Base-by-base conservation (phyloP, 2,888 invertebrate genomes). In the Sarcophaga subvicina region DNA sequence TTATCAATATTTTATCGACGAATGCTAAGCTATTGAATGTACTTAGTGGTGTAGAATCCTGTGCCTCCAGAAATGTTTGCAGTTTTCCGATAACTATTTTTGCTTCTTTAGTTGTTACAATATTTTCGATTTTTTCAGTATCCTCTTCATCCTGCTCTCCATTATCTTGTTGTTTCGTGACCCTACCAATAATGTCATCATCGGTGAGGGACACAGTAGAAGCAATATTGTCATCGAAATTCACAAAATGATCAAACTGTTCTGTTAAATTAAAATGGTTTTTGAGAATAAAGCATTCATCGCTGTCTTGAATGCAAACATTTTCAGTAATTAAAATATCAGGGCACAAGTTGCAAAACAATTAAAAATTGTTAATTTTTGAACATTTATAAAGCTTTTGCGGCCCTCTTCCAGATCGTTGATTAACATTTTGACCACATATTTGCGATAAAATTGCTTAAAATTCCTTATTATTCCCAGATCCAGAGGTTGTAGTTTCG, bases 361-460 rank as follows among this genome's bases (percentile, higher is more conserved):
- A 17, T 60, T 17, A 20, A 8, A 6, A 60, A 60, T n/a, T 60
- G 2, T 60, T 60, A 2, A 20, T 70, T 54, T 22, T 70, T 49
- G 22, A 70, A 70, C 54, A 11, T 54, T 70, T n/a, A 49, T 47
- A 69, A 12, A 67, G 45, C n/a, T 67, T 45, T 67, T 69, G 69
- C 49, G 69, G 22, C 20, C 47, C 69, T 54, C 20, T 69, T 69
- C 49, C 8, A 49, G 49, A 69, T 49, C 69, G 69, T 69, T 37
- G n/a, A 45, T 67, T 67, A 47, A 67, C 8, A 45, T n/a, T 17
- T 67, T 10, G 60, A 60, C 17, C 5, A n/a, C 14, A 2, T 60
- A 10, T 4, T n/a, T 12, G 60, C n/a, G 45, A 67, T 66, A 66
- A 66, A 37, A 5, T 11, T 66, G 10, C 27, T 27, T 66, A 27